Conservation (phyloP, 2,888 invertebrate species). For the Cosmorhoe ocellata region DNA sequence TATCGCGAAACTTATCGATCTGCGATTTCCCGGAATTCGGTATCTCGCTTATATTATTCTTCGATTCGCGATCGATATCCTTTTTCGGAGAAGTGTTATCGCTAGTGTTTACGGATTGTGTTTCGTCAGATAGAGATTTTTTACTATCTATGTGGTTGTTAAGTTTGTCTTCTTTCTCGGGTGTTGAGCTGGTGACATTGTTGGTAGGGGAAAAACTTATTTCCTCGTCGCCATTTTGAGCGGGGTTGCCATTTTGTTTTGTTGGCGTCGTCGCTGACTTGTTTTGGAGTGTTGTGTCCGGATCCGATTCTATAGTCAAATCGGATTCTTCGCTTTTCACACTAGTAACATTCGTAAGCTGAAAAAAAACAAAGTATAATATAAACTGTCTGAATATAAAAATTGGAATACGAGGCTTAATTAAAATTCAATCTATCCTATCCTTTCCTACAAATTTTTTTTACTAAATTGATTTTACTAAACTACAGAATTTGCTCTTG, state of each 20-base stretch:
- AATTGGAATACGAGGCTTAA: too few species aligned
- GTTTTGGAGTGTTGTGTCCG: conserved; percentile 43
- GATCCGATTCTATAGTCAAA: conserved; percentile 53
- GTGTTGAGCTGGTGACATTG: conserved; percentile 37
- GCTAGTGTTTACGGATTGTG: background rate
- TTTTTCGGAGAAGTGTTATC: background rate
- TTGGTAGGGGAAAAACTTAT: conserved; percentile 29
- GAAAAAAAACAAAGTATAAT: conserved; percentile 34
- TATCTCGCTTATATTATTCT: conserved; percentile 14
- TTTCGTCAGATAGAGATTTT: conserved; percentile 1
- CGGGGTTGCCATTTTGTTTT: conserved; percentile 23
- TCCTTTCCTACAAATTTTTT: too few species aligned
- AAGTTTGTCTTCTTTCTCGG: conserved; percentile 36
- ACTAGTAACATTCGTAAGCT: conserved; percentile 64
- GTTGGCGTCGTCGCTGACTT: conserved; percentile 20
- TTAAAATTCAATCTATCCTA: too few species aligned
- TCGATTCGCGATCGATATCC: background rate
- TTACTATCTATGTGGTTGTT: conserved; percentile 9
- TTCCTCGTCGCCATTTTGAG: conserved; percentile 28
- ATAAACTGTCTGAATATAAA: background rate
- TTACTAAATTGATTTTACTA: too few species aligned
- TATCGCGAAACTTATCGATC: conserved; percentile 21
- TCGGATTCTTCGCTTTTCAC: conserved; percentile 58
- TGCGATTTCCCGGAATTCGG: conserved; percentile 11
- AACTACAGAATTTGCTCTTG: too few species aligned